Evolutionary conservation across 2,888 invertebrate species (phyloP).

Genomic region (Fragum fragum): DNA sequence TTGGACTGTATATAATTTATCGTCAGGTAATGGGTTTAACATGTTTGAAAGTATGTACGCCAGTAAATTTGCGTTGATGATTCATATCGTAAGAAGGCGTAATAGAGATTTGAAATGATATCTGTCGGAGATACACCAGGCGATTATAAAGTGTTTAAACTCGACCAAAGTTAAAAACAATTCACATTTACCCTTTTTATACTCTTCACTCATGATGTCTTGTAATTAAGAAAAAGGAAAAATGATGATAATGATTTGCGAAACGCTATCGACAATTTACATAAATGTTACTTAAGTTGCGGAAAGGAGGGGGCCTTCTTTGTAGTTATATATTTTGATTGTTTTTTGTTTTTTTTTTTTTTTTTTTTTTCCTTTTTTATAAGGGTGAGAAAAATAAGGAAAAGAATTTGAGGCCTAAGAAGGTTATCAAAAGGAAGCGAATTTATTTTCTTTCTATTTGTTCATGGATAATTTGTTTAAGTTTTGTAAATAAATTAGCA

Average conservation of each 20-base stretch:
- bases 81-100: background rate
- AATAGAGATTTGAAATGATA: background rate
- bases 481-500: conserved; percentile 55
- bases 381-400: background rate
- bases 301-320: too few relatives aligned
- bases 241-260: too few relatives aligned
- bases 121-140: background rate
- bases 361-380: background rate
- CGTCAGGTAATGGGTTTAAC: too few relatives aligned
- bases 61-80: background rate
- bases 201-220: too few relatives aligned
- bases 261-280: too few relatives aligned
- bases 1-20: too few relatives aligned
- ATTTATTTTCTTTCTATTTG: conserved; percentile 61
- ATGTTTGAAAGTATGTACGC: too few relatives aligned
- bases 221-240: too few relatives aligned
- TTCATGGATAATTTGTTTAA: conserved; percentile 51
- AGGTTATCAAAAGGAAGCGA: conserved; percentile 50
- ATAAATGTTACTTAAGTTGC: too few relatives aligned
- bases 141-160: conserved; percentile 45
- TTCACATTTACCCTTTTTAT: conserved; percentile 4
- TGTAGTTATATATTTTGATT: too few relatives aligned
- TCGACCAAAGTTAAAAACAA: conserved; percentile 32
- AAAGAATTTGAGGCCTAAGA: conserved; percentile 15
- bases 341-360: too few relatives aligned